Conservation (phyloP, 2,113 vertebrate species). For the Phylloscopus whistleri region DNA sequence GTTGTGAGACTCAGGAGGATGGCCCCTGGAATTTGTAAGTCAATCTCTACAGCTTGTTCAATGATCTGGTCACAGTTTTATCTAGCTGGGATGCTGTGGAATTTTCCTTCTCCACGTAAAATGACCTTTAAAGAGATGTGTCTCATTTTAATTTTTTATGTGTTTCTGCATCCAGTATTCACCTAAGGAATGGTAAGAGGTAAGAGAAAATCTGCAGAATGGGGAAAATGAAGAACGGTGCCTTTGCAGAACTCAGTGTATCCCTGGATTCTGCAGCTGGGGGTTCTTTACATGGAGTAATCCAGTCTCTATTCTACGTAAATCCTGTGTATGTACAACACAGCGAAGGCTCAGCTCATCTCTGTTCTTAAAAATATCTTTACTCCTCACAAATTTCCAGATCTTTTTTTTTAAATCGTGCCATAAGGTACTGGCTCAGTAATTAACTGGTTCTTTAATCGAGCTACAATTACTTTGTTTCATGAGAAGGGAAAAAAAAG, state of each 20-base stretch:
- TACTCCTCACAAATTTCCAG: constrained; percentile 40
- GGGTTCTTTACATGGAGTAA: not conserved
- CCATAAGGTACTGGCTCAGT: constrained; percentile 75
- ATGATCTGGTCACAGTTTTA: not conserved
- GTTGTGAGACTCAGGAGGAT: not conserved
- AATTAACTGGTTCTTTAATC: constrained; percentile 82
- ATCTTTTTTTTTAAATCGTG: not conserved
- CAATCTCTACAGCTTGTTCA: not conserved
- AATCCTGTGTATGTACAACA: not conserved
- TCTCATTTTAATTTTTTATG: not conserved
- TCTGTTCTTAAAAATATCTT: not conserved
- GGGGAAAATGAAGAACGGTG: not conserved
- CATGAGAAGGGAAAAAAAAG: constrained; percentile 66
- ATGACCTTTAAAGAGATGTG: not conserved
- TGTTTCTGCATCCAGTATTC: not conserved
- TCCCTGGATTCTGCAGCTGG: not conserved
- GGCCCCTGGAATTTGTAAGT: not conserved
- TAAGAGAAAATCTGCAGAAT: not conserved
- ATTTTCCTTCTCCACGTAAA: not conserved
- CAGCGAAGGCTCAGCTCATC: not conserved
- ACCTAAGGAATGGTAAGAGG: not conserved
- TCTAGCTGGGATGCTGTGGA: not conserved
- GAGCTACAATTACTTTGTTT: constrained; percentile 79
- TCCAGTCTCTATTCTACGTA: not conserved
- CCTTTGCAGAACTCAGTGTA: not conserved